Evolutionary conservation across 2,113 vertebrate species (phyloP), one percentile per base, ranked within the genome.

Genomic region (Misgurnus anguillicaudatus): DNA sequence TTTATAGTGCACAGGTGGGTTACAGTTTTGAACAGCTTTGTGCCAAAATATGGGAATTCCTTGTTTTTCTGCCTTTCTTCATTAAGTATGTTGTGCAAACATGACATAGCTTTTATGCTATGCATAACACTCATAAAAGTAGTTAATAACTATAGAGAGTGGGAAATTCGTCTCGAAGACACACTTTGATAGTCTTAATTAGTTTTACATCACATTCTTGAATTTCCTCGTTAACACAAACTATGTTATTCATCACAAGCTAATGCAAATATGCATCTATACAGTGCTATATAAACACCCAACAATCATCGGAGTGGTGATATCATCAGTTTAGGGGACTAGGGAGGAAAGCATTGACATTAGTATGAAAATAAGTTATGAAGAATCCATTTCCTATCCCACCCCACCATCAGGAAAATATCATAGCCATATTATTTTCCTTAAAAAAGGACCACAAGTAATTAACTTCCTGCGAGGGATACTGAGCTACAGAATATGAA

Each of bases 1-100:
- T 88, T 92, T 89, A 91, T 89, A 84, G 87, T 87, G 84, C 88
- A 85, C 89, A 89, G 90, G 87, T 91, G 89, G 86, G 85, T 87
- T 84, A 85, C 53, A 78, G 82, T 88, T 87, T 68, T 85, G 78
- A 83, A 75, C 75, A 80, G 79, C 79, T 57, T 45, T 73, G 74
- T 83, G 86, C 80, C 81, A 87, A 77, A 80, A 83, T 65, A 84
- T 78, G 82, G 65, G 73, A 86, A 75, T 85, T 77, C 42, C 70
- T 70, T 64, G 47, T 83, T 61, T 80, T 73, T 72, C 45, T 63
- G 57, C 62, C 38, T 69, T 75, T 60, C 67, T 81, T 48, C 24
- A 53, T n/a, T 45, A 63, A 19, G 4, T 38, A 47, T 38, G 53
- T 57, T 77, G 68, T 79, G 21, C 9, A 61, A 61, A 19, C 10